Percentiles rank a stretch among this genome's conserved stretches.
Conservation (phyloP, 2,888 invertebrate species). For the Caenorhabditis angaria region DNA sequence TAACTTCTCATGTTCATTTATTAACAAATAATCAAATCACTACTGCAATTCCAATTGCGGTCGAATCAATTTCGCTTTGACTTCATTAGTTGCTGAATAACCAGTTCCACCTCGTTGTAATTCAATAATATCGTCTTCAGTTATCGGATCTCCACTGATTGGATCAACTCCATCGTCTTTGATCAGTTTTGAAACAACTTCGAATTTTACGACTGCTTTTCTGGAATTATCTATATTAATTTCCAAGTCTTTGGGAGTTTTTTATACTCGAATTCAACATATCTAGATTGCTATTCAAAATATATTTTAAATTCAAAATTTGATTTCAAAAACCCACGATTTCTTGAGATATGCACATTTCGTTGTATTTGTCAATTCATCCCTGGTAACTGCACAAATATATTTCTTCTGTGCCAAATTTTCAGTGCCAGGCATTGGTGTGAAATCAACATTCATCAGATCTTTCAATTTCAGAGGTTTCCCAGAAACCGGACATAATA, state of each 20-base stretch:
- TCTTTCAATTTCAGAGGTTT: conserved; percentile 89
- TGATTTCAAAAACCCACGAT: conserved; percentile 77
- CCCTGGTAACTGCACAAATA: conserved; percentile 96
- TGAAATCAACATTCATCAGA: conserved; percentile 90
- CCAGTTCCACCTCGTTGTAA: conserved; percentile 85
- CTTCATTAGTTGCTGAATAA: conserved; percentile 67
- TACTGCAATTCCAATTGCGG: conserved; percentile 64
- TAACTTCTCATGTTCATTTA: background rate
- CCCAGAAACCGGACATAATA: conserved; percentile 86
- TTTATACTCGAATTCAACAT: background rate
- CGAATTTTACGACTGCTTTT: conserved; percentile 92
- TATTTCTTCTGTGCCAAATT: conserved; percentile 80
- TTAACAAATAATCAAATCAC: conserved; percentile 5
- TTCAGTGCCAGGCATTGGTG: conserved; percentile 84
- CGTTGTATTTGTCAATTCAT: conserved; percentile 90
- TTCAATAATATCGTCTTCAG: conserved; percentile 88
- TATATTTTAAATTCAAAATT: conserved; percentile 5
- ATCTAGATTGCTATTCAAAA: background rate
- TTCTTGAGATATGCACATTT: conserved; percentile 90
- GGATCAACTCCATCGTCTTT: conserved; percentile 97
- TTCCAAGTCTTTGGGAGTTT: background rate
- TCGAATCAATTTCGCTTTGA: conserved; percentile 66
- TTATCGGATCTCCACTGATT: conserved; percentile 80
- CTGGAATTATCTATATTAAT: conserved; percentile 75
- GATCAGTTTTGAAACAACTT: conserved; percentile 93